These are phyloP conservation scores for Himalopsyche kuldschensis DNA, from an alignment of 2,888 invertebrate species.

Conservation along the genomic window DNA sequence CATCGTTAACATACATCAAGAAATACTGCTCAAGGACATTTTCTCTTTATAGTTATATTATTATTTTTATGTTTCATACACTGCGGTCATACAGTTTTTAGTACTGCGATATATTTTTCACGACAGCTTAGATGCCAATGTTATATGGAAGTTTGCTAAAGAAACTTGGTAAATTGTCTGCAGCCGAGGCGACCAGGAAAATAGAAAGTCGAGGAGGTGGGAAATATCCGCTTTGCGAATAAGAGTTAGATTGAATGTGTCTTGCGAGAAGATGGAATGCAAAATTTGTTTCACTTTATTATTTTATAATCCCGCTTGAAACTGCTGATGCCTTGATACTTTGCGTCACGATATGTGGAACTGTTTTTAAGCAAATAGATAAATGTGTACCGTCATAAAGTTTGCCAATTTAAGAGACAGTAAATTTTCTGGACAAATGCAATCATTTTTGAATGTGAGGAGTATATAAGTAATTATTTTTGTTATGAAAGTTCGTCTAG, in stretches of 20 bases:
- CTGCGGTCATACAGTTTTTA: conserved; percentile 26
- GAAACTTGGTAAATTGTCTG: conserved; percentile 15
- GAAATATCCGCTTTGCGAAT: background rate
- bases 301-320: conserved; percentile 1
- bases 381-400: background rate
- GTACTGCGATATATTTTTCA: conserved; percentile 24
- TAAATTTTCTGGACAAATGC: no score
- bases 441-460: no score
- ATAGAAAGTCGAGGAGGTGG: background rate
- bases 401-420: background rate
- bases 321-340: background rate
- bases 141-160: background rate
- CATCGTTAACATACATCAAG: background rate
- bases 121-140: conserved; percentile 8
- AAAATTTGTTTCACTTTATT: conserved; percentile 4
- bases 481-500: no score
- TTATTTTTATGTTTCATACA: conserved; percentile 29
- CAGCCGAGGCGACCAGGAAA: background rate
- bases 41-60: conserved; percentile 22
- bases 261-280: background rate
- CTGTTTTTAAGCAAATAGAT: background rate
- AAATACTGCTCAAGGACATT: background rate
- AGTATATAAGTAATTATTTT: no score
- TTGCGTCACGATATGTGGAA: background rate
- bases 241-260: conserved; percentile 9